Evolutionary conservation across 2,113 vertebrate species (phyloP).

Genomic region (Nothobranchius kuhntae): DNA sequence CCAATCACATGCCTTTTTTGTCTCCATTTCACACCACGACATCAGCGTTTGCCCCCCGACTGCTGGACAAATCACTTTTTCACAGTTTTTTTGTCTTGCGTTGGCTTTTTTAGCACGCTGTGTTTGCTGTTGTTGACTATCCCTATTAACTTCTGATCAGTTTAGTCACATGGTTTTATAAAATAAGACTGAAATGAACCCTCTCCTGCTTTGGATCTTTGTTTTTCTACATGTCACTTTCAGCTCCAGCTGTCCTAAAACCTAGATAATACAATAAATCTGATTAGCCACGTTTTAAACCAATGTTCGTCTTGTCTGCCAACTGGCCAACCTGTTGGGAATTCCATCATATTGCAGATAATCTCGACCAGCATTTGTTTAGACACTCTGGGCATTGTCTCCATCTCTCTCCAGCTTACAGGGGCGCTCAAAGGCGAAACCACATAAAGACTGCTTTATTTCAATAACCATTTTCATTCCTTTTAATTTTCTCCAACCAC

Average conservation of each 20-base stretch:
- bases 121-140: neutral
- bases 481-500: slow-evolving; percentile 38
- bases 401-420: slow-evolving; percentile 17
- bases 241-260: too few species aligned
- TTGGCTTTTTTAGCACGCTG: too few species aligned
- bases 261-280: neutral
- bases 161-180: neutral
- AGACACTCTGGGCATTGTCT: neutral
- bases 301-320: neutral
- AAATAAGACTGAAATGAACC: too few species aligned
- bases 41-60: slow-evolving; percentile 37
- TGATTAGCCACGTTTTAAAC: slow-evolving; percentile 10
- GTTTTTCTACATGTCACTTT: too few species aligned
- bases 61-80: slow-evolving; percentile 35
- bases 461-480: slow-evolving; percentile 37
- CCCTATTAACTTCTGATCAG: neutral
- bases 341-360: slow-evolving; percentile 1
- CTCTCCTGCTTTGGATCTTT: too few species aligned
- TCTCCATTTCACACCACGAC: slow-evolving; percentile 54
- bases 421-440: slow-evolving; percentile 49
- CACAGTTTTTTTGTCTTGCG: neutral
- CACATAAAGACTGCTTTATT: slow-evolving; percentile 63
- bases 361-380: slow-evolving; percentile 4
- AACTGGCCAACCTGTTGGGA: neutral
- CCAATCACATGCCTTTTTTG: slow-evolving; percentile 47